Base-by-base conservation (phyloP, 2,888 invertebrate genomes). In the Crocallis elinguaria region DNA sequence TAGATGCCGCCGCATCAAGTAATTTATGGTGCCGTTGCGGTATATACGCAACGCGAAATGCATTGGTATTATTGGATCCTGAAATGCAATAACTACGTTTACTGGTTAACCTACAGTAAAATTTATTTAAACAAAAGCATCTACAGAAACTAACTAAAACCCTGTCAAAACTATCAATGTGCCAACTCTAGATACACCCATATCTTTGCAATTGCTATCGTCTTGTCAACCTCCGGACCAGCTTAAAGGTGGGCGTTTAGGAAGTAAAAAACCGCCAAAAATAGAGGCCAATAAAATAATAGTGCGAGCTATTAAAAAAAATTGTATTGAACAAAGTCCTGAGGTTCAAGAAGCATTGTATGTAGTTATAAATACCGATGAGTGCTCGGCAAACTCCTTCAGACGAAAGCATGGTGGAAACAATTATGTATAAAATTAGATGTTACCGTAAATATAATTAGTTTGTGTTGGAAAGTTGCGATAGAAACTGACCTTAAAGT, bases 41-140 rank as follows among this genome's bases (percentile, higher is more conserved):
- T 95, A 97, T 81, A 98, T 97, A 82, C 97, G 94, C 82, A 98
- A 94, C 68, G 98, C 97, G 79, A 98, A 97, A 93, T 98, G 97
- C 92, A 97, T 96, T 70, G 97, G 97, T 87, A 97, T 96, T 83
- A 97, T 95, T 64, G 97, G 97, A 87, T 97, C 96, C 93, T 91
- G 88, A 71, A 90, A 89, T 73, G 67, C 63, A 73, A 77, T 46
- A 56, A 55, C 62, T 68, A 66, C 52, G 42, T 56, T 58, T 57
- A 61, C 49, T 59, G 45, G 49, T 50, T 48, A 58, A 57, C 41
- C 49, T 50, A 61, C 57, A 36, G 54, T 13, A 39, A 49, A 32
- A 50, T 35, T 21, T 39, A 44, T 3, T 4, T 36, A 44, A 56
- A 58, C 54, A 53, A 52, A 67, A 65, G 64, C 65, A 50, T 52